phyloP scores from a whole-genome alignment of 2,797 vertebrate genomes.

The Siniperca scherzeri region DNA sequence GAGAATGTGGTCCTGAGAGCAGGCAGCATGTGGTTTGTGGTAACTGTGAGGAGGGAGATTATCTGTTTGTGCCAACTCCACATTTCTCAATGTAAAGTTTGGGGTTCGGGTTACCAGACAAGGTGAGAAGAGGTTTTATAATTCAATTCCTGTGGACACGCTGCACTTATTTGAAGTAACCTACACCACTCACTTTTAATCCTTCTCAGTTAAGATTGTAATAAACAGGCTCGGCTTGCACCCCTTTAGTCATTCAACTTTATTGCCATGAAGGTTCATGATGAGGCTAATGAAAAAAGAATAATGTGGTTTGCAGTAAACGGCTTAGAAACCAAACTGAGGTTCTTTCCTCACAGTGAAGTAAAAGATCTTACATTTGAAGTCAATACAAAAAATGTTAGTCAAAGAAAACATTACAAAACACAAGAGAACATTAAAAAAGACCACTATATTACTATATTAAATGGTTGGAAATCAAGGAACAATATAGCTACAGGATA shows the following conservation, averaged over 20 bases:
- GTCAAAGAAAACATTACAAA: not conserved
- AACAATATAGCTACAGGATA: not conserved
- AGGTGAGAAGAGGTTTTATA: slow-evolving; percentile 78
- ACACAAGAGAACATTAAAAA: not conserved
- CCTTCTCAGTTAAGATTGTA: slow-evolving; percentile 59
- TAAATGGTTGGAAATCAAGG: no score
- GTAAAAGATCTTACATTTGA: slow-evolving; percentile 14
- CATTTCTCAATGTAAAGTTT: slow-evolving; percentile 78
- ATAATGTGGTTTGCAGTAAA: slow-evolving; percentile 52
- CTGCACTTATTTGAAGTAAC: slow-evolving; percentile 63
- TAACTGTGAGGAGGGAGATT: slow-evolving; percentile 60
- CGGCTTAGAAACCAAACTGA: slow-evolving; percentile 12
- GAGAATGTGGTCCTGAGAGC: slow-evolving; percentile 56
- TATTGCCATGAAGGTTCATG: slow-evolving; percentile 54
- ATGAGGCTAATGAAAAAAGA: slow-evolving; percentile 56
- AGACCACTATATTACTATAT: not conserved
- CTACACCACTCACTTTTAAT: slow-evolving; percentile 63
- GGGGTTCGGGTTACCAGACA: slow-evolving; percentile 77
- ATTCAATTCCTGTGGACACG: slow-evolving; percentile 60
- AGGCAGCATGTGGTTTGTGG: slow-evolving; percentile 73
- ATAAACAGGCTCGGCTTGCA: slow-evolving; percentile 63
- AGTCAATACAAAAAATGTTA: not conserved
- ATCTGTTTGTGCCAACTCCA: slow-evolving; percentile 78
- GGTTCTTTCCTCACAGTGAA: slow-evolving; percentile 6
- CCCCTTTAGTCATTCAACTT: slow-evolving; percentile 61